phyloP scores from a whole-genome alignment of 2,888 invertebrate species.

The Gonocerus acuteangulatus region DNA sequence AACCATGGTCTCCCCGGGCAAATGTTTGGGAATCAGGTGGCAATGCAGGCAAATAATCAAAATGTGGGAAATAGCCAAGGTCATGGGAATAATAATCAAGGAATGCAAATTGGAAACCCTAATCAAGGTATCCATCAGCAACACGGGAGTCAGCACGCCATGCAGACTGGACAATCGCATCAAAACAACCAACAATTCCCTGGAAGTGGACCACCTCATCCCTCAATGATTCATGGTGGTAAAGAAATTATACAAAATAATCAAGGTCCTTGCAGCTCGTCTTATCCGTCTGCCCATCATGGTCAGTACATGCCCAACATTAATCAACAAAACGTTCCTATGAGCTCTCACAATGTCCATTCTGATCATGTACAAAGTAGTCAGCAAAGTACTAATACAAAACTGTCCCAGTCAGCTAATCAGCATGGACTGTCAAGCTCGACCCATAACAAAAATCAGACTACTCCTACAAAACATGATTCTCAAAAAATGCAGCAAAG shows the following conservation, averaged over 20 bases:
- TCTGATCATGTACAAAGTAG: slow-evolving; percentile 1
- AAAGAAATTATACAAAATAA: background rate
- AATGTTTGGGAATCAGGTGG: slow-evolving; percentile 8
- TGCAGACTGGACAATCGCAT: background rate
- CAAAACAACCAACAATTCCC: background rate
- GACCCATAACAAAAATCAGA: background rate
- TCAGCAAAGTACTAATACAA: background rate
- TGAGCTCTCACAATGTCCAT: slow-evolving; percentile 2
- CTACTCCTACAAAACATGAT: background rate
- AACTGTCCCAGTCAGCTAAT: background rate
- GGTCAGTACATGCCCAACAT: background rate
- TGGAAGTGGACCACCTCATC: background rate
- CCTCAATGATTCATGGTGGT: background rate
- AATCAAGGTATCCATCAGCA: background rate
- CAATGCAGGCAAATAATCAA: no score
- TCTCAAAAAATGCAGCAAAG: slow-evolving; percentile 4
- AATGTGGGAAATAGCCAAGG: no score
- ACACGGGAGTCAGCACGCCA: background rate
- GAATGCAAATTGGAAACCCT: background rate
- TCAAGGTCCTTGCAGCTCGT: background rate
- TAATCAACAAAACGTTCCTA: slow-evolving; percentile 6
- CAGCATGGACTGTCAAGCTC: background rate
- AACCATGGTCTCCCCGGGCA: background rate
- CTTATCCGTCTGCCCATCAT: background rate
- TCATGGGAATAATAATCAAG: background rate